Evolutionary conservation across 2,797 vertebrate species (phyloP).

Genomic region (Schizopygopsis pylzovi): DNA sequence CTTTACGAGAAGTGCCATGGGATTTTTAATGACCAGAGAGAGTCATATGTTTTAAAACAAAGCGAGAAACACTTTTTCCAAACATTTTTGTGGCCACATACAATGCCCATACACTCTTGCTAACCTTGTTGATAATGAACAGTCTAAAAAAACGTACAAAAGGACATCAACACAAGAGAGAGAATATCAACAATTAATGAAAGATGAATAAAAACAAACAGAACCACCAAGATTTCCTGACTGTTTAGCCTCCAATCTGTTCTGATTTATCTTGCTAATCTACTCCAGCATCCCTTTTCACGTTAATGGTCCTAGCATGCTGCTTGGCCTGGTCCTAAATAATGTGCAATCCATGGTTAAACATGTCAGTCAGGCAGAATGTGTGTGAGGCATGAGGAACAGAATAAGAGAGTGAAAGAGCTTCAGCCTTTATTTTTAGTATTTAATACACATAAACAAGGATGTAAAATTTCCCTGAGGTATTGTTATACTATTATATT

Average conservation of each 20-base stretch:
- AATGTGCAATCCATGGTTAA: constrained; percentile 47
- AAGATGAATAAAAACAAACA: constrained; percentile 26
- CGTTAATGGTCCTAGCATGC: constrained; percentile 70
- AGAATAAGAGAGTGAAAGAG: constrained; percentile 3
- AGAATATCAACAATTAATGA: constrained; percentile 15
- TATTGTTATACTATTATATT: background rate
- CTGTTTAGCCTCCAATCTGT: constrained; percentile 24
- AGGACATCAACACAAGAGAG: background rate
- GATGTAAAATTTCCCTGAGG: background rate
- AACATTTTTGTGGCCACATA: constrained; percentile 6
- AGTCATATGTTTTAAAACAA: background rate
- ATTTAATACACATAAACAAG: constrained; percentile 9
- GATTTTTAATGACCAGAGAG: too few relatives aligned
- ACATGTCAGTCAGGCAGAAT: constrained; percentile 47
- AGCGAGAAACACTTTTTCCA: background rate
- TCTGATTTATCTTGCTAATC: constrained; percentile 38
- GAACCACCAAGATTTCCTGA: constrained; percentile 1
- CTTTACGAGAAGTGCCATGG: too few relatives aligned
- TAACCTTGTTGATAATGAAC: background rate
- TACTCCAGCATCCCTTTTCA: constrained; percentile 21
- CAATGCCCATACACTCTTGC: background rate
- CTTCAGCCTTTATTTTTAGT: background rate
- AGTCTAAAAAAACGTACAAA: background rate
- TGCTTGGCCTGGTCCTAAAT: constrained; percentile 46
- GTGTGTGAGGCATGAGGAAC: background rate